Conservation (phyloP, 2,888 invertebrate species). For the Notodonta ziczac region DNA sequence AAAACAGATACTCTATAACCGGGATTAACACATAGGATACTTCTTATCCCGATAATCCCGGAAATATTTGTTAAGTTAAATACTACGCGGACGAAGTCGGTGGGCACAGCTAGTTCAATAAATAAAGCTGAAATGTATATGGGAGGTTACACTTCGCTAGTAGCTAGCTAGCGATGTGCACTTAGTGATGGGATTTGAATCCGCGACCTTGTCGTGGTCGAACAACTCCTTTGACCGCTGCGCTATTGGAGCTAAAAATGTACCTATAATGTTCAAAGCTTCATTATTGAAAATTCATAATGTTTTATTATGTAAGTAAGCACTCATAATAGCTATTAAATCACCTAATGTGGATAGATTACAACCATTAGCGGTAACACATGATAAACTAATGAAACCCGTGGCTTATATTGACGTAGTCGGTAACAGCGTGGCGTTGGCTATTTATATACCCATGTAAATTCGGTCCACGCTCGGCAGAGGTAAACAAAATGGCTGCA, state of each 20-base stretch:
- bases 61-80: too few relatives aligned
- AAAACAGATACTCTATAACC: too few relatives aligned
- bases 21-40: too few relatives aligned
- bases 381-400: slow-evolving; percentile 14
- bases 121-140: too few relatives aligned
- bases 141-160: background rate
- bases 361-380: background rate
- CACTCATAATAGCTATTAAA: background rate
- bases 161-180: too few relatives aligned
- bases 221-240: too few relatives aligned
- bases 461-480: slow-evolving; percentile 26
- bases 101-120: too few relatives aligned
- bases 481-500: slow-evolving; percentile 51
- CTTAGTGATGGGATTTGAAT: background rate
- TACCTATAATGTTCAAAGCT: background rate
- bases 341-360: background rate
- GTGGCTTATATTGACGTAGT: slow-evolving; percentile 19
- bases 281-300: background rate
- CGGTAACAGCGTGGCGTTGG: slow-evolving; percentile 16
- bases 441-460: slow-evolving; percentile 30
- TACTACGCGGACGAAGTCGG: too few relatives aligned
- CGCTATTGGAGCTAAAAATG: background rate
- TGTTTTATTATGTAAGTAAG: background rate
- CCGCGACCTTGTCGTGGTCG: too few relatives aligned
- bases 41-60: too few relatives aligned